Base-by-base conservation (phyloP, 2,888 invertebrate species). In the Pocota personata region DNA sequence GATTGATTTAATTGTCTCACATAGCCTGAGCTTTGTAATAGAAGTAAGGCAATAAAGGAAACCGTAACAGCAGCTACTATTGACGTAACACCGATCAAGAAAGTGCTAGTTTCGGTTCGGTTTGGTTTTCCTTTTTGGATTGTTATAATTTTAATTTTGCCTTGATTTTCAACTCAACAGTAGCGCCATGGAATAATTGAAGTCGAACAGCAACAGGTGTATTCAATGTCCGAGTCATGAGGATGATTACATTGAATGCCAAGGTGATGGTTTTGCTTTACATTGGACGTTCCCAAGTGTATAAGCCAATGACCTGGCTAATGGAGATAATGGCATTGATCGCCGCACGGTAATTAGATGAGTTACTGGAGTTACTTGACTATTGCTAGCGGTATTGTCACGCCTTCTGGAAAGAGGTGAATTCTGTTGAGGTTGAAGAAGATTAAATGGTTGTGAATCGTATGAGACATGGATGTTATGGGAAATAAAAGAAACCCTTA, bases 11-110 rank as follows among this genome's bases (percentile, higher is more conserved):
- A 84, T 82, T 82, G 72, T 82, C 66, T 58, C 52, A 57, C 37
- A 30, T 24, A 40, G 30, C 21, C 2, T 27, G 35, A 16, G 4
- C 16, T 14, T 52, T 2, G 14, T 8, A 12, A 27, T 48, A 48
- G 55, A 84, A 80, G 73, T 84, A 84, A 84, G 84, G 71, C 71
- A 80, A 84, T 71, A 52, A 80, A 76, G 86, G 76, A 82, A 86
- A 72, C 66, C 60, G 40, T 60, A 67, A 30, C 21, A 57, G 32
- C 60, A 30, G 27, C 30, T 21, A 52, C 30, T 21, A 52, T 66
- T 79, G 50, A 72, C 52, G 64, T 66, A 72, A 78, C 58, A 62
- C 32, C 37, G 69, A 32, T 76, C 27, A 48, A 37, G 66, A 37
- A 46, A 43, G 46, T 12, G 58, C 30, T 16, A 58, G 67, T 48